Conservation (phyloP, 2,888 invertebrate genomes). For the Drosophila rellima region DNA sequence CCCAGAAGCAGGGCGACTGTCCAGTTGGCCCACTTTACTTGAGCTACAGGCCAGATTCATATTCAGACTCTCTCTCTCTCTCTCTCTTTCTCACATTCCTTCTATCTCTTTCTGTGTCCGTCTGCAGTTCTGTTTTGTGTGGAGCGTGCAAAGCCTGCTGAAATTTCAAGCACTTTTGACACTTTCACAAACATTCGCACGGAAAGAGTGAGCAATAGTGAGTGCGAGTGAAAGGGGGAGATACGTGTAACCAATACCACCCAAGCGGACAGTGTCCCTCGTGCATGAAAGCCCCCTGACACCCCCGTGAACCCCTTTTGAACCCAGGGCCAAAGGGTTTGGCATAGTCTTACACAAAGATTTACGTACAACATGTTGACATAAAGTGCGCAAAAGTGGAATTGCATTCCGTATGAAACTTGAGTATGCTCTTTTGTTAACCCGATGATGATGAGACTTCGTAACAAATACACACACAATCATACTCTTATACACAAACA, state of each 20-base stretch:
- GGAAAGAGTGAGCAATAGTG: background rate
- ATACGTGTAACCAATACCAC: conserved; percentile 57
- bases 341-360: conserved; percentile 82
- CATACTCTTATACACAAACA: conserved; percentile 13
- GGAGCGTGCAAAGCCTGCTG: conserved; percentile 69
- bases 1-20: conserved; percentile 38
- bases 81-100: background rate
- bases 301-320: conserved; percentile 26
- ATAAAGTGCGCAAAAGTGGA: conserved; percentile 83
- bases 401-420: conserved; percentile 83
- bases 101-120: background rate
- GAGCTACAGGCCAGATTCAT: background rate
- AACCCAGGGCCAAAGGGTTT: conserved; percentile 69
- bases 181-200: conserved; percentile 54
- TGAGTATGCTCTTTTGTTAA: conserved; percentile 82
- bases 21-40: conserved; percentile 55
- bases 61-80: background rate
- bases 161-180: conserved; percentile 81
- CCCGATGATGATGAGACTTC: conserved; percentile 68
- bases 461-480: conserved; percentile 15
- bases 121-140: conserved; percentile 28
- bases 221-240: conserved; percentile 1
- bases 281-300: conserved; percentile 19
- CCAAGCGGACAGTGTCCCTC: conserved; percentile 41
- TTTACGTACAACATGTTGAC: conserved; percentile 82